Percentiles rank a stretch among this genome's conserved stretches.
Conservation (phyloP, 2,888 invertebrate species). For the Tholera decimalis region DNA sequence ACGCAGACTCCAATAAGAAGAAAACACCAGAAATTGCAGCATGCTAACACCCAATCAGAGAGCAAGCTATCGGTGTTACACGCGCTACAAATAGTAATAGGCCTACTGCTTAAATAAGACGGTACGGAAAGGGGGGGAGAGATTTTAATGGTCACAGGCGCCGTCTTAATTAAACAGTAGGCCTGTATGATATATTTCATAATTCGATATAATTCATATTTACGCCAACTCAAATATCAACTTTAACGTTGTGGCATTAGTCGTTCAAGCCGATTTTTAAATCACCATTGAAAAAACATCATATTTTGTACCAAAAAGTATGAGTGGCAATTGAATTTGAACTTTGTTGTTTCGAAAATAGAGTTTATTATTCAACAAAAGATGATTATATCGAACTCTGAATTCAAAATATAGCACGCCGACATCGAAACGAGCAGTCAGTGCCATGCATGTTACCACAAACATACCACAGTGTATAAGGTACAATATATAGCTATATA, state of each 20-base stretch:
- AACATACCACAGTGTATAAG: conserved; percentile 36
- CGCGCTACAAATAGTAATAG: conserved; percentile 10
- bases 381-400: background rate
- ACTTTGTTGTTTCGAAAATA: background rate
- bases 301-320: background rate
- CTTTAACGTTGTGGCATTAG: background rate
- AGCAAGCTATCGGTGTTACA: conserved; percentile 33
- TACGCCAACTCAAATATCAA: background rate
- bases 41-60: conserved; percentile 69
- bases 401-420: background rate
- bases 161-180: background rate
- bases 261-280: background rate
- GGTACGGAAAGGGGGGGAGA: background rate
- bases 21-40: conserved; percentile 76
- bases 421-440: conserved; percentile 21
- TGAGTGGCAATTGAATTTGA: background rate
- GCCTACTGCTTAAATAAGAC: background rate
- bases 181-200: background rate
- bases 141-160: background rate
- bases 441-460: conserved; percentile 53
- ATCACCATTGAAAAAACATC: background rate
- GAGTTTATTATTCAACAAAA: no score
- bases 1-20: conserved; percentile 74
- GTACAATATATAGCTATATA: conserved; percentile 46
- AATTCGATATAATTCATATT: background rate